A percentile compares a stretch with the other conserved stretches of the same genome.
Evolutionary conservation across 2,113 vertebrate genomes (phyloP).

Genomic region (Geococcyx californianus): DNA sequence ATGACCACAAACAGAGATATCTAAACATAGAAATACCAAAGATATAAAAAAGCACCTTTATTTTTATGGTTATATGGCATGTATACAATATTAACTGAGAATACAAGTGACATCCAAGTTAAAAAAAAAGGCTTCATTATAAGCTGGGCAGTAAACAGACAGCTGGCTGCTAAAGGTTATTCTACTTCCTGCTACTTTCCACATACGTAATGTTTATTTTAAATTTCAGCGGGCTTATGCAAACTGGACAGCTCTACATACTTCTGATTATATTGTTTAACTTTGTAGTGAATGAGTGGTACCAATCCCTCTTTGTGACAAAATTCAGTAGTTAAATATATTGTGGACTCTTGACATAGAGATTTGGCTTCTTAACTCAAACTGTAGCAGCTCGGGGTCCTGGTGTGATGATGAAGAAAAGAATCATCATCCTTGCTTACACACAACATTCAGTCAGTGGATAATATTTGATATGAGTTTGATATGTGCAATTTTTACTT

Average conservation of each 20-base stretch:
- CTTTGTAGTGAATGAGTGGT: background rate
- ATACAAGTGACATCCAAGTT: background rate
- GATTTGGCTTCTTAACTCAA: background rate
- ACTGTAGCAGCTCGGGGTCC: background rate
- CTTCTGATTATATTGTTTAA: constrained; percentile 45
- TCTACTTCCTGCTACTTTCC: constrained; percentile 29
- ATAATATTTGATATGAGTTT: background rate
- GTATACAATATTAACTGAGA: background rate
- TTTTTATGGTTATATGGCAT: background rate
- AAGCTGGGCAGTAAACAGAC: background rate
- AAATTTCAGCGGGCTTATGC: background rate
- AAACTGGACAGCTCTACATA: constrained; percentile 22
- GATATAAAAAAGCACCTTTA: background rate
- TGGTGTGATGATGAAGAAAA: background rate
- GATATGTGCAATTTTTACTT: background rate
- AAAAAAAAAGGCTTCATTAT: background rate
- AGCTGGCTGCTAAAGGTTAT: background rate
- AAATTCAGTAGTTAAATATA: background rate
- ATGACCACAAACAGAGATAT: background rate
- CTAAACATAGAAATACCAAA: background rate
- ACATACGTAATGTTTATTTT: constrained; percentile 19
- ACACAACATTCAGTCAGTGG: background rate
- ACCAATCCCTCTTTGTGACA: constrained; percentile 10
- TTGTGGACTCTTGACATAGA: background rate
- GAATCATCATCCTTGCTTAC: background rate